These are phyloP conservation scores for Lasiommata megera DNA, from an alignment of 2,888 invertebrate species.

Conservation along the genomic window DNA sequence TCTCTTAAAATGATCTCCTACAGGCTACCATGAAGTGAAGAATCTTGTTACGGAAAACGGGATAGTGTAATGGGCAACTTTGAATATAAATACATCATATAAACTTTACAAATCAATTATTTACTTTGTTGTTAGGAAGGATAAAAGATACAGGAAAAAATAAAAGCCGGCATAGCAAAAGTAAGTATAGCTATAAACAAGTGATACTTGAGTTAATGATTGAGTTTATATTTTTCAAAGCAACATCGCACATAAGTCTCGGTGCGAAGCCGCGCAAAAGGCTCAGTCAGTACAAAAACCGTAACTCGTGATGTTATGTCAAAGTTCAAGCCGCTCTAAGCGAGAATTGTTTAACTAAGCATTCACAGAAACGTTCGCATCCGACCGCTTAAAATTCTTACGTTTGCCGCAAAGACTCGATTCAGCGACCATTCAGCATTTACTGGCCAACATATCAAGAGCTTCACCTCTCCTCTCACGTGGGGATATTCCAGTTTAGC, in stretches of 20 bases:
- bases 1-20: too few relatives aligned
- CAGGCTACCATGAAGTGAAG: too few relatives aligned
- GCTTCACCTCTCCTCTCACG: slow-evolving; percentile 34
- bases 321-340: slow-evolving; percentile 23
- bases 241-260: slow-evolving; percentile 1
- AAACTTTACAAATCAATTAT: too few relatives aligned
- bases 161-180: too few relatives aligned
- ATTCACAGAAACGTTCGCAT: slow-evolving; percentile 34
- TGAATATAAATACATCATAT: too few relatives aligned
- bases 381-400: slow-evolving; percentile 57
- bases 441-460: slow-evolving; percentile 42
- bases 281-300: slow-evolving; percentile 2
- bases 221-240: not conserved
- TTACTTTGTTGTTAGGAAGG: too few relatives aligned
- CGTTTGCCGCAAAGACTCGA: slow-evolving; percentile 54
- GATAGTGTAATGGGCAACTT: too few relatives aligned
- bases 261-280: slow-evolving; percentile 22
- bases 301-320: slow-evolving; percentile 16
- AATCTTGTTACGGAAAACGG: too few relatives aligned
- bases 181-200: too few relatives aligned
- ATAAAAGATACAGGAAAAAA: too few relatives aligned
- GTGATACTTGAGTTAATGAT: too few relatives aligned
- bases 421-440: slow-evolving; percentile 61
- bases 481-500: slow-evolving; percentile 24
- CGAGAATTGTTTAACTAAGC: slow-evolving; percentile 31